Evolutionary conservation across 2,888 invertebrate genomes (phyloP).

Genomic region (Steinernema scapterisci): DNA sequence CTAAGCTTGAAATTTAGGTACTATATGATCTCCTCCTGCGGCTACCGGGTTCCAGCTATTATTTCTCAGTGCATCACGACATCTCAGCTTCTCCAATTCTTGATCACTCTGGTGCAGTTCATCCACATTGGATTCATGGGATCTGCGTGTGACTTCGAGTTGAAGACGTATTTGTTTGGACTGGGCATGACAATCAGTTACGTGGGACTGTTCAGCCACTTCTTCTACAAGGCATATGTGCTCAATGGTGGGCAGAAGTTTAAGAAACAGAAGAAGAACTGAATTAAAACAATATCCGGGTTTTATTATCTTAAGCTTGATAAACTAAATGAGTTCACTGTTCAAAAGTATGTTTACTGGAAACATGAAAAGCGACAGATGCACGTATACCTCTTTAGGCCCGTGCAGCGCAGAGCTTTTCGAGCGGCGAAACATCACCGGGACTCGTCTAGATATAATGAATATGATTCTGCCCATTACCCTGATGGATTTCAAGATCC

Average conservation of each 20-base stretch:
- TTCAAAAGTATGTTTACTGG: too few relatives aligned
- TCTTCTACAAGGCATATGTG: constrained; percentile 61
- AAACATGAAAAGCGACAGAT: too few relatives aligned
- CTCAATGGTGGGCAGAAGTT: constrained; percentile 55
- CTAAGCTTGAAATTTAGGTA: constrained; percentile 41
- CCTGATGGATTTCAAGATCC: too few relatives aligned
- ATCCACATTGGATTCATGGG: constrained; percentile 52
- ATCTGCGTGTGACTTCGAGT: constrained; percentile 31
- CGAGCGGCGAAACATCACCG: too few relatives aligned
- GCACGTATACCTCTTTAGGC: too few relatives aligned
- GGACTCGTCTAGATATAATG: too few relatives aligned
- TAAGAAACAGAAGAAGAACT: constrained; percentile 47
- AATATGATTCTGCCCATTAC: too few relatives aligned
- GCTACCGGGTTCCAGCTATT: constrained; percentile 52
- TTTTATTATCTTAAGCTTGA: too few relatives aligned
- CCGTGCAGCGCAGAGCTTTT: too few relatives aligned
- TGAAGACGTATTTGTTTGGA: constrained; percentile 37
- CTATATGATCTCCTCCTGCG: constrained; percentile 52
- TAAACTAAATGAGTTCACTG: too few relatives aligned
- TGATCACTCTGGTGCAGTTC: constrained; percentile 58
- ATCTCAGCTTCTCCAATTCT: constrained; percentile 60
- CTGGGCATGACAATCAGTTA: constrained; percentile 61
- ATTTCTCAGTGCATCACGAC: constrained; percentile 60
- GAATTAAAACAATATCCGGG: too few relatives aligned
- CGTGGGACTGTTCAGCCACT: constrained; percentile 60